phyloP scores from a whole-genome alignment of 2,888 invertebrate genomes.

The Tethea ocularis region DNA sequence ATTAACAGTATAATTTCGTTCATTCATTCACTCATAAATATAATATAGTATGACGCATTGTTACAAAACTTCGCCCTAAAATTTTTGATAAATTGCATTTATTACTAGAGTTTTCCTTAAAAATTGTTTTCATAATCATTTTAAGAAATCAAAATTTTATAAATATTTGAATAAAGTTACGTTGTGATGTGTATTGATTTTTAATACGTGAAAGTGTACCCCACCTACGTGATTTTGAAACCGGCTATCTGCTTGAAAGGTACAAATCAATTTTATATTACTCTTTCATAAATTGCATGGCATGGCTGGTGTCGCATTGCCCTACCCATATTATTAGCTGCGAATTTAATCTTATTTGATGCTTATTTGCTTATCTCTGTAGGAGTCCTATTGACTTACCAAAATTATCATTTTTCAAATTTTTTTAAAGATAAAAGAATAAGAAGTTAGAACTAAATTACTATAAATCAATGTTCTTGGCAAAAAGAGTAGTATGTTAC shows the following conservation, averaged over 20 bases:
- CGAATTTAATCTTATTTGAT: background rate
- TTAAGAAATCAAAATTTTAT: background rate
- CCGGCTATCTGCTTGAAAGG: slow-evolving; percentile 37
- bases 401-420: slow-evolving; percentile 16
- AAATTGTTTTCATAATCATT: background rate
- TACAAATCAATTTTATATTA: slow-evolving; percentile 11
- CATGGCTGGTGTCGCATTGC: background rate
- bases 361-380: background rate
- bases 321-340: background rate
- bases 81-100: slow-evolving; percentile 21
- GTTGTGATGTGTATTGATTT: background rate
- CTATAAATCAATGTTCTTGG: no score
- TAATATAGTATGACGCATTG: slow-evolving; percentile 53
- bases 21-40: slow-evolving; percentile 16
- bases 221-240: slow-evolving; percentile 17
- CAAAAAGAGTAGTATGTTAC: no score
- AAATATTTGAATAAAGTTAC: background rate
- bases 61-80: slow-evolving; percentile 31
- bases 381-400: background rate
- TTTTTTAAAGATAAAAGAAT: no score
- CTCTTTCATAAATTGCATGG: slow-evolving; percentile 12
- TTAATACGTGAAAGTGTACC: slow-evolving; percentile 24
- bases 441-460: no score
- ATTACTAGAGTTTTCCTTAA: background rate
- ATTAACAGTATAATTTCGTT: no score